Percentiles rank a stretch among this genome's conserved stretches.
These are phyloP conservation scores for Agrotis exclamationis DNA, from an alignment of 2,888 invertebrate species.

Conservation along the genomic window DNA sequence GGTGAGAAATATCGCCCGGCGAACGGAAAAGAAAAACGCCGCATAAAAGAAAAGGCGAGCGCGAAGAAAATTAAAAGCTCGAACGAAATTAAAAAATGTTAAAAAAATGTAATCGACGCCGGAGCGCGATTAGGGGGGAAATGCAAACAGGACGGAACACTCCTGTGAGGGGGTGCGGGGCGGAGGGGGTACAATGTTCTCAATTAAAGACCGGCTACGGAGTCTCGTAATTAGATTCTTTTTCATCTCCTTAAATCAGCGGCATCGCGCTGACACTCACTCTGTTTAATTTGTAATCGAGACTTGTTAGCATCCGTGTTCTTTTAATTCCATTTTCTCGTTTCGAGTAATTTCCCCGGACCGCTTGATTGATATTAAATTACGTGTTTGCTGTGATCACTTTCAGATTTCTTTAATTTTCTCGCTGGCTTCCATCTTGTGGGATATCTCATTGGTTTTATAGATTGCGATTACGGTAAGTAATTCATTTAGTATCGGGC, in stretches of 20 bases:
- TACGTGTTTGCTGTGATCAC: constrained; percentile 68
- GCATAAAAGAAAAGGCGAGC: constrained; percentile 87
- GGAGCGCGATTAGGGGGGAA: constrained; percentile 84
- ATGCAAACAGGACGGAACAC: constrained; percentile 81
- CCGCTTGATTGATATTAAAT: constrained; percentile 84
- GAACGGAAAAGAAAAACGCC: constrained; percentile 82
- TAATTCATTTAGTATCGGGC: constrained; percentile 49
- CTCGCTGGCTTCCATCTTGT: constrained; percentile 44
- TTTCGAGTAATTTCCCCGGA: constrained; percentile 75
- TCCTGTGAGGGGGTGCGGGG: constrained; percentile 55
- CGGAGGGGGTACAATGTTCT: constrained; percentile 81
- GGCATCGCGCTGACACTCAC: constrained; percentile 83
- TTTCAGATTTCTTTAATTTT: constrained; percentile 64
- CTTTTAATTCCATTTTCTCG: constrained; percentile 86
- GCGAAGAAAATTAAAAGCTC: constrained; percentile 90
- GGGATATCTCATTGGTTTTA: constrained; percentile 46
- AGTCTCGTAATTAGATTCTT: constrained; percentile 90
- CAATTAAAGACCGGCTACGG: constrained; percentile 89
- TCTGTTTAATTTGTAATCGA: constrained; percentile 90
- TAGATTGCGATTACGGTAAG: constrained; percentile 51
- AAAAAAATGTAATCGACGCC: constrained; percentile 91
- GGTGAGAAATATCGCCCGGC: constrained; percentile 87
- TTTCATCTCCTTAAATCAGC: constrained; percentile 89
- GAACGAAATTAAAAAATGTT: constrained; percentile 90
- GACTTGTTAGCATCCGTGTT: constrained; percentile 88